phyloP scores from a whole-genome alignment of 92 coral and sea anemone species.

The Zoanthus gigantus region DNA sequence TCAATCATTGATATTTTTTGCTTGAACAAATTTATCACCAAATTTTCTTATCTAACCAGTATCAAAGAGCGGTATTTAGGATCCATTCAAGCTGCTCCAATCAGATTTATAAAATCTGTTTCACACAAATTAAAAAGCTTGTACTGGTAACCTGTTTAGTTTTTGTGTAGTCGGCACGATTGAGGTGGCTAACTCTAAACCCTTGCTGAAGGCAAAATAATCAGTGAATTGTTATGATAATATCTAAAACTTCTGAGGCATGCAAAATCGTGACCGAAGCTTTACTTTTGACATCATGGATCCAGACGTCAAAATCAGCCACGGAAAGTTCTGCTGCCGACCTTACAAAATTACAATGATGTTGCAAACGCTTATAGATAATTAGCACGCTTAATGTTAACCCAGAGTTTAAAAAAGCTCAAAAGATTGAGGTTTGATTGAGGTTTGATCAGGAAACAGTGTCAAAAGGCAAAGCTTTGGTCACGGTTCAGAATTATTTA shows the following conservation, averaged over 20 bases:
- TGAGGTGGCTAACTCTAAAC: neutral
- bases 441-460: neutral
- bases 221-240: conserved; percentile 37
- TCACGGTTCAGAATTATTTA: neutral
- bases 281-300: neutral
- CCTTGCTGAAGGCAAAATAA: conserved; percentile 32
- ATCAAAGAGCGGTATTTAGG: neutral
- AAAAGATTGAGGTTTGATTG: neutral
- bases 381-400: neutral
- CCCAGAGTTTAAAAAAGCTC: neutral
- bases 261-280: conserved; percentile 39
- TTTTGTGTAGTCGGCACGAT: conserved; percentile 21
- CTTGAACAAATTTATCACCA: neutral
- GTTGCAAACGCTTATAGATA: neutral
- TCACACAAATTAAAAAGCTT: neutral
- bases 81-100: neutral
- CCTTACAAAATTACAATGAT: neutral
- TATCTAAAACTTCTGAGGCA: conserved; percentile 11
- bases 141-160: neutral
- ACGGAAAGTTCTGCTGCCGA: neutral
- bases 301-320: neutral
- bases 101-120: conserved; percentile 10
- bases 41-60: neutral
- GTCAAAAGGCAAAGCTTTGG: neutral
- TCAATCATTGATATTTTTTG: neutral